These are phyloP conservation scores for Plectropomus leopardus DNA, from an alignment of 2,113 vertebrate genomes.

Conservation along the genomic window DNA sequence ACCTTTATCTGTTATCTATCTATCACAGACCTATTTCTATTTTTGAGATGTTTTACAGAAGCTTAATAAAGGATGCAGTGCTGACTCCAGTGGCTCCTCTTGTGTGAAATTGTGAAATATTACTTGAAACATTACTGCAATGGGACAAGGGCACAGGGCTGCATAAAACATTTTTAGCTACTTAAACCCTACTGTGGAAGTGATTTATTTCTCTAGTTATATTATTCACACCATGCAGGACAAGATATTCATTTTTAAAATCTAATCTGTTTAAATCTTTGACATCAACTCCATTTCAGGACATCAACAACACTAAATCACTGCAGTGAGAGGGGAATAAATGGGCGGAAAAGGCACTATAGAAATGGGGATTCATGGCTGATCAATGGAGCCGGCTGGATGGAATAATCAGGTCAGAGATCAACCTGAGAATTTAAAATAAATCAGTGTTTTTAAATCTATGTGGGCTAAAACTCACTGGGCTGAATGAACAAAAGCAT, in stretches of 20 bases:
- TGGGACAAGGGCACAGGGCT: background rate
- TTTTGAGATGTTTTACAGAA: slow-evolving; percentile 11
- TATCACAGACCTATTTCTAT: slow-evolving; percentile 12
- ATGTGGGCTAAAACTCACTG: background rate
- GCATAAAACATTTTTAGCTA: slow-evolving; percentile 9
- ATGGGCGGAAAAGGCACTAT: slow-evolving; percentile 39
- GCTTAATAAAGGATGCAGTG: background rate
- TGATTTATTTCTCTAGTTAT: slow-evolving; percentile 1
- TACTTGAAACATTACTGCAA: slow-evolving; percentile 15
- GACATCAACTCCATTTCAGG: background rate
- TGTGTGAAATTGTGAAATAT: slow-evolving; percentile 19
- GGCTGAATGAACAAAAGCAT: slow-evolving; percentile 1
- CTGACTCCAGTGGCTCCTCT: slow-evolving; percentile 5
- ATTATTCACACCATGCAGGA: slow-evolving; percentile 15
- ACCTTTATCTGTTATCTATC: no score
- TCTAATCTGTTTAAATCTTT: slow-evolving; percentile 1
- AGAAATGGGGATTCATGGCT: slow-evolving; percentile 23
- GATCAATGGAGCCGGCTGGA: slow-evolving; percentile 13
- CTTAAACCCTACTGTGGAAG: slow-evolving; percentile 6
- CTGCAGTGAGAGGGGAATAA: background rate
- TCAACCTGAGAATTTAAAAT: slow-evolving; percentile 47
- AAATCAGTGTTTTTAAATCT: background rate
- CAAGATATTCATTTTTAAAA: background rate
- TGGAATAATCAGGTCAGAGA: slow-evolving; percentile 16
- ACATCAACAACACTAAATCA: slow-evolving; percentile 13